Conservation (phyloP, 2,888 invertebrate species). For the Paralinhomoeus sp. region DNA sequence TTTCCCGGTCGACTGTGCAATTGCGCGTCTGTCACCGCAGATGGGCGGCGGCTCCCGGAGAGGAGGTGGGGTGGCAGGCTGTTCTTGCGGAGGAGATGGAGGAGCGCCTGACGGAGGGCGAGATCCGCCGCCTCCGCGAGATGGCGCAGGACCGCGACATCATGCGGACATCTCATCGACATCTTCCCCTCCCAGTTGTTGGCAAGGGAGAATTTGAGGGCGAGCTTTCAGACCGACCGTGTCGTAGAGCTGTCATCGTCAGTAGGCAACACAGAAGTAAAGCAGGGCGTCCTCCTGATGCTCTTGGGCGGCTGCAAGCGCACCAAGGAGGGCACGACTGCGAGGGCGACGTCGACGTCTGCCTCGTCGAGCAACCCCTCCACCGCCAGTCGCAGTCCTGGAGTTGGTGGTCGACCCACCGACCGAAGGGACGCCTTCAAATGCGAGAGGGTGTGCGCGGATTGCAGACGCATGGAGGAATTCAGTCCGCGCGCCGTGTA, state of each 20-base stretch:
- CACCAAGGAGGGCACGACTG: constrained; percentile 64
- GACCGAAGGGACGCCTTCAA: too few species aligned
- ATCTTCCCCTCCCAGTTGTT: constrained; percentile 73
- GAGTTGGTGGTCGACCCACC: too few species aligned
- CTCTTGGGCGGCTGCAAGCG: constrained; percentile 85
- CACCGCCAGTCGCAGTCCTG: too few species aligned
- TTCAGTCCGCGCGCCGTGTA: constrained; percentile 88
- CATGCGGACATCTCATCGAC: constrained; percentile 62
- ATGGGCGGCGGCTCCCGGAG: too few species aligned
- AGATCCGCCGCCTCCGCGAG: constrained; percentile 39
- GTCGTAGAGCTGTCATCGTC: too few species aligned
- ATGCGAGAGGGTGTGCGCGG: too few species aligned
- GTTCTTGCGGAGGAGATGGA: constrained; percentile 72
- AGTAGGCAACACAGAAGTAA: constrained; percentile 69
- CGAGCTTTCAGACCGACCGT: neutral
- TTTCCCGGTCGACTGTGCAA: too few species aligned
- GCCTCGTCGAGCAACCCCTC: constrained; percentile 97
- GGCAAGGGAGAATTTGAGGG: constrained; percentile 3
- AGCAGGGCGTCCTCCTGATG: constrained; percentile 64
- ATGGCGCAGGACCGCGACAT: constrained; percentile 58
- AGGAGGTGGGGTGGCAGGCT: constrained; percentile 55
- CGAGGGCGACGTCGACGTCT: constrained; percentile 86
- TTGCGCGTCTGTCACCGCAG: too few species aligned
- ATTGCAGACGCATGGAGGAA: constrained; percentile 42
- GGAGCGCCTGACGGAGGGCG: constrained; percentile 57